Base-by-base conservation (phyloP, 2,113 vertebrate species). In the Cheilinus undulatus region DNA sequence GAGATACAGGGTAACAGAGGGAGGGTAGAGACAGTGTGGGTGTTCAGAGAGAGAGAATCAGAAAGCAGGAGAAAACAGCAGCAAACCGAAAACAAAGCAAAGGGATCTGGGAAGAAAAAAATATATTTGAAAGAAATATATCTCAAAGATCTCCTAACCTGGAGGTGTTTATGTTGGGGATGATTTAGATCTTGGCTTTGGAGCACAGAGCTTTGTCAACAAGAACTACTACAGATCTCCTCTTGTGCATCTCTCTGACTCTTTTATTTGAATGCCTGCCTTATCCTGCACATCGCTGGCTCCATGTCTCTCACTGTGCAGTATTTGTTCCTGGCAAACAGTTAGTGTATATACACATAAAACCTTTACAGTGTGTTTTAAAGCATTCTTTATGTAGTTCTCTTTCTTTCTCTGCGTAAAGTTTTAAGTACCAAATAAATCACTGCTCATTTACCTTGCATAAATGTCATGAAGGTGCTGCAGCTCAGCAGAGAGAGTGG, bases 121-220 rank as follows among this genome's bases (percentile, higher is more conserved):
- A 48, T 56, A 82, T 54, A 52, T 71, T 38, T 70, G 45, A 76
- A 54, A 78, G 51, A 71, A 84, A 80, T 49, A 45, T 23, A 49
- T 62, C 22, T 69, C 7, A 23, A 76, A 80, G 77, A 78, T 83
- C 74, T 78, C 80, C 72, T 75, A 62, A 76, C 76, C 74, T 49
- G 50, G 69, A 76, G 61, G 68, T 86, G 78, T 79, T 85, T 79
- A 70, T 52, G 43, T 43, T n/a, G 58, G 43, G 28, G 48, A 69
- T 80, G 87, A 78, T 84, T 78, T 76, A 70, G 74, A 84, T 83
- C 65, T 68, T 64, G 73, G 75, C 45, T 82, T 69, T 53, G 61
- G 60, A 80, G 65, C 71, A 65, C 45, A 64, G 28, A 69, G 58
- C 71, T 86, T 72, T 86, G 65, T 88, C 75, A 82, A 86, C 70